A percentile compares a stretch with the other conserved stretches of the same genome.
Conservation (phyloP, 2,888 invertebrate genomes). For the Pycnomerus fuliginosus region DNA sequence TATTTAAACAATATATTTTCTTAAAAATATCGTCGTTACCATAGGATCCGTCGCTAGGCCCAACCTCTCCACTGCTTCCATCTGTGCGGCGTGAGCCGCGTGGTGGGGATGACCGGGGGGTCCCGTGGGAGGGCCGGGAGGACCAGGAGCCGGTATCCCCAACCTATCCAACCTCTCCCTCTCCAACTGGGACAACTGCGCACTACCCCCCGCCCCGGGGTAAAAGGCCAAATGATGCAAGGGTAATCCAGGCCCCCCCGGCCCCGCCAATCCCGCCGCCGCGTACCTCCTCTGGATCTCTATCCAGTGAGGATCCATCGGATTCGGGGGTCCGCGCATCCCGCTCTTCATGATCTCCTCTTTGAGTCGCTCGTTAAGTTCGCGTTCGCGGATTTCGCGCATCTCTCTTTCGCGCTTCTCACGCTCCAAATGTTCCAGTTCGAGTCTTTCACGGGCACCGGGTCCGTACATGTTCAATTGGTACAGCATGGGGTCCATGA, state of each 20-base stretch:
- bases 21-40: conserved; percentile 61
- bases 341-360: conserved; percentile 80
- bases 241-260: conserved; percentile 55
- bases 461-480: conserved; percentile 74
- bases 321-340: conserved; percentile 49
- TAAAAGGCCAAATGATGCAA: conserved; percentile 73
- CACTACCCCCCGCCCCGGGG: conserved; percentile 67
- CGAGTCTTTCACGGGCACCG: conserved; percentile 61
- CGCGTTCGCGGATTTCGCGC: conserved; percentile 75
- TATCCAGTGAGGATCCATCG: conserved; percentile 76
- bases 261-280: conserved; percentile 51
- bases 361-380: conserved; percentile 81
- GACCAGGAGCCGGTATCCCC: conserved; percentile 69
- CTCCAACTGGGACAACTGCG: conserved; percentile 75
- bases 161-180: conserved; percentile 83
- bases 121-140: conserved; percentile 57
- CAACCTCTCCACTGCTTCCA: conserved; percentile 75
- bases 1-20: not conserved
- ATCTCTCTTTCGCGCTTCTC: conserved; percentile 76
- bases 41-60: conserved; percentile 89
- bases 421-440: conserved; percentile 67
- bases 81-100: conserved; percentile 60
- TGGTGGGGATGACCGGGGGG: conserved; percentile 58
- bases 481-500: conserved; percentile 83
- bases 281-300: conserved; percentile 79